Evolutionary conservation across 2,797 vertebrate species (phyloP), one percentile per base, ranked within the genome.

Genomic region (Hippocampus kuda): DNA sequence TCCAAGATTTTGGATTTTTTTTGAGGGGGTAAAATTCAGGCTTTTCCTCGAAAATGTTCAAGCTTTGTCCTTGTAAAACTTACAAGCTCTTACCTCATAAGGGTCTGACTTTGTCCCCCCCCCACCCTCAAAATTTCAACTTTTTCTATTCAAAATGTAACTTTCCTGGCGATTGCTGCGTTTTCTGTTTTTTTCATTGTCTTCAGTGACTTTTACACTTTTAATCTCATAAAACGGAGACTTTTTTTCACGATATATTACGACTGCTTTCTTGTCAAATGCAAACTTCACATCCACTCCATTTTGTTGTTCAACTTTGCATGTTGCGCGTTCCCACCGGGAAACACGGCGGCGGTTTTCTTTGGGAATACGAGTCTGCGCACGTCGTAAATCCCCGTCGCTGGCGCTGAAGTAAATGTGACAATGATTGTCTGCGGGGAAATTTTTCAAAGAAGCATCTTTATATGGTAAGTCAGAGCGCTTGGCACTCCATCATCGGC

Each of bases 401-500:
- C 62, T 74, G 84, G 81, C 72, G 67, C 76, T 9, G 73, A 85
- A 83, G 87, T 85, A 82, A 85, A 86, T 75, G 74, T 86, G 80
- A 84, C 84, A 82, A 86, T 87, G 86, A 87, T 84, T 84, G 82
- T 83, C 84, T 74, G 75, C 78, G 84, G 72, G 81, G 79, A 84
- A 86, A 80, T 77, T 85, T 86, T 79, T 81, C 81, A 82, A 87
- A 87, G 84, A 85, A 86, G 85, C 84, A 85, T 80, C 77, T 94
- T 96, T 94, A 95, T 94, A 95, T 94, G 93, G 92, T 92, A 92
- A 92, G 92, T 91, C 93, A 92, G 94, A 94, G 92, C 94, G 93
- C 94, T 92, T 93, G 94, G 94, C 92, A 92, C 93, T 94, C 93
- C 93, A 95, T 98, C 96, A 97, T 97, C 95, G 93, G 97, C 94